Percentiles rank a stretch among this genome's conserved stretches.
Evolutionary conservation across 2,113 vertebrate species (phyloP).

Genomic region (Pterophyllum scalare): DNA sequence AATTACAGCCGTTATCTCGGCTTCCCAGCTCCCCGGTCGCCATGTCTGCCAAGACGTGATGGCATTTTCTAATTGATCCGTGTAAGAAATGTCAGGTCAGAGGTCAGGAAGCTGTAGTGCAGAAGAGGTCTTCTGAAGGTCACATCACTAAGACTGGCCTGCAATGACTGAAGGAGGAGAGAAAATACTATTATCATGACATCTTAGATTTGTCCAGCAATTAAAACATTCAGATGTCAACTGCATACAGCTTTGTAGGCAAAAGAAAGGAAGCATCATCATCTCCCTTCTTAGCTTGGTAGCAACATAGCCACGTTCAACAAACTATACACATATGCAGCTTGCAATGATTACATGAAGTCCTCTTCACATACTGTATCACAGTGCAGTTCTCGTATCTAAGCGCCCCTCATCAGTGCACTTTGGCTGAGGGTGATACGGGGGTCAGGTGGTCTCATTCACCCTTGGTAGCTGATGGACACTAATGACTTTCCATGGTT

Average conservation of each 20-base stretch:
- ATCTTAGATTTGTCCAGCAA: not conserved
- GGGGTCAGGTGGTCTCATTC: not conserved
- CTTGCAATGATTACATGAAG: not conserved
- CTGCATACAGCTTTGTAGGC: not conserved
- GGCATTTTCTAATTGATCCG: slow-evolving; percentile 4
- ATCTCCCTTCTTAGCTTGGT: not conserved
- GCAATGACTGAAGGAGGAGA: not conserved
- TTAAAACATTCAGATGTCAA: not conserved
- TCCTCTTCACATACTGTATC: not conserved
- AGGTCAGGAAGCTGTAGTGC: slow-evolving; percentile 19
- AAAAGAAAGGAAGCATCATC: not conserved
- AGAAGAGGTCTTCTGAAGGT: not conserved
- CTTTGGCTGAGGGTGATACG: not conserved
- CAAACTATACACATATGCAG: not conserved
- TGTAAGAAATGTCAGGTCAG: slow-evolving; percentile 12
- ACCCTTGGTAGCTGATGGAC: not conserved
- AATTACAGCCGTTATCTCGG: slow-evolving; percentile 89
- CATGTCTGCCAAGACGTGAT: slow-evolving; percentile 16
- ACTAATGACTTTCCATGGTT: slow-evolving; percentile 23
- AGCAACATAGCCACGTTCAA: not conserved
- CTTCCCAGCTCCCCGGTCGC: slow-evolving; percentile 82
- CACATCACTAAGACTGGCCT: not conserved
- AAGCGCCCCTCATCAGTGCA: not conserved
- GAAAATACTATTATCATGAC: not conserved
- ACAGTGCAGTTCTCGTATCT: not conserved